Base-by-base conservation (phyloP, 2,797 vertebrate genomes). In the Caiman crocodilus region DNA sequence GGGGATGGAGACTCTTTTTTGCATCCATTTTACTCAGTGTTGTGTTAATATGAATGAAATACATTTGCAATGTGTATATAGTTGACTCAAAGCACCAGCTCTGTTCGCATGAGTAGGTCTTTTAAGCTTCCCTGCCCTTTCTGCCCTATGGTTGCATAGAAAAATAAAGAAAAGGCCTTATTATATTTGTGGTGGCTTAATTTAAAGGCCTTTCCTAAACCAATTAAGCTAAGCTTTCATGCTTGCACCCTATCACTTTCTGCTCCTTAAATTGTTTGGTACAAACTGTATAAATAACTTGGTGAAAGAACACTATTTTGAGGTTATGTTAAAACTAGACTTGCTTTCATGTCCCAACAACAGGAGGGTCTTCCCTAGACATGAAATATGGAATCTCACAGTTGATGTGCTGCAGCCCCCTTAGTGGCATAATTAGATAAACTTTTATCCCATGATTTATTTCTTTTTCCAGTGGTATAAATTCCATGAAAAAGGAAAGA, bases 121-220 rank as follows among this genome's bases (percentile, higher is more conserved):
- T 94, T 94, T 86, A 95, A 97, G 89, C 83, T 90, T 73, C 88
- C 83, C 79, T 97, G 95, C 86, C 88, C 85, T 95, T 97, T 96
- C 91, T 94, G 93, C 90, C 85, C 89, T 88, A 82, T 0, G 1
- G 85, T 91, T 96, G 90, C 90, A 94, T 81, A 92, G 89, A 89
- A 80, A 94, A 93, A 96, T 90, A 87, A 92, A 96, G 92, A 91
- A 95, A 96, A 96, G 60, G 84, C 86, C 92, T 89, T 94, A 93
- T 95, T 97, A 92, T 94, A 94, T 96, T 96, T 90, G 76, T 1
- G 0, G 65, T 94, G 65, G 69, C 88, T 97, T 87, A 90, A 94
- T 92, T 92, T 94, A 95, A 95, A 95, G 42, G 76, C 79, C 76
- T 57, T 11, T 74, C 60, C 81, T 91, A 95, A 96, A 86, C 56